Percentiles rank a stretch among this genome's conserved stretches.
These are phyloP conservation scores for Pentamera pediparva DNA, from an alignment of 53 echinoderm and acorn worm genomes.

Conservation along the genomic window DNA sequence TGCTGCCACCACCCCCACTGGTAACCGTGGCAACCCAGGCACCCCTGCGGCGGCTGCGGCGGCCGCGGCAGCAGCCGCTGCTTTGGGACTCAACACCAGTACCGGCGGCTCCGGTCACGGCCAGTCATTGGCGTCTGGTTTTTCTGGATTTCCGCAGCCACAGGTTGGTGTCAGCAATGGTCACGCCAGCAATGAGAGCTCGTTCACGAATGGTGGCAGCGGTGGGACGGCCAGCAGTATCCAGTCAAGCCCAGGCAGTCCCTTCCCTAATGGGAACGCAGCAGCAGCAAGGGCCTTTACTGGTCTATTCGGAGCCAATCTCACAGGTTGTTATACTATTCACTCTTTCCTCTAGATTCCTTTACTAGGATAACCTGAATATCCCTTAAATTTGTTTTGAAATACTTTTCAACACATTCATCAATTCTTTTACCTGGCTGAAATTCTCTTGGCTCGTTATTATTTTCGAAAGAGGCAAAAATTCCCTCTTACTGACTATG, in stretches of 20 bases:
- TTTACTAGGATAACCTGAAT: too few relatives aligned
- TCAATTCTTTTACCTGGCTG: not conserved
- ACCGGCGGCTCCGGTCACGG: conserved; percentile 36
- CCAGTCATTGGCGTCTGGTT: conserved; percentile 26
- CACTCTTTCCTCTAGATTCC: not conserved
- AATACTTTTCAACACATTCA: not conserved
- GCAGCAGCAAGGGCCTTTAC: not conserved
- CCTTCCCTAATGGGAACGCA: conserved; percentile 7
- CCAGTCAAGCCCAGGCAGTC: conserved; percentile 13
- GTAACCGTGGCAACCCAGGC: conserved; percentile 11
- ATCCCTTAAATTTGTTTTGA: too few relatives aligned
- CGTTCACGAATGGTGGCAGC: conserved; percentile 24
- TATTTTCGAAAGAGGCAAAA: not conserved
- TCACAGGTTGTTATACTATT: conserved; percentile 23
- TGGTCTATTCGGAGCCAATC: conserved; percentile 18
- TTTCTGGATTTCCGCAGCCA: conserved; percentile 31
- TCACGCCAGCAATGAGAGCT: conserved; percentile 3
- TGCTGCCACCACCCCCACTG: conserved; percentile 43
- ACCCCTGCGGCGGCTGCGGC: conserved; percentile 49
- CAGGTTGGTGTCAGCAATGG: conserved; percentile 9
- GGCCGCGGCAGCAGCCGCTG: conserved; percentile 50
- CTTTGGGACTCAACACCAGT: conserved; percentile 23
- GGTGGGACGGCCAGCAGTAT: conserved; percentile 13
- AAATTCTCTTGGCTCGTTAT: not conserved
- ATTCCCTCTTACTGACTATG: not conserved